Conservation (phyloP, 2,888 invertebrate genomes). For the Ophion costatus region DNA sequence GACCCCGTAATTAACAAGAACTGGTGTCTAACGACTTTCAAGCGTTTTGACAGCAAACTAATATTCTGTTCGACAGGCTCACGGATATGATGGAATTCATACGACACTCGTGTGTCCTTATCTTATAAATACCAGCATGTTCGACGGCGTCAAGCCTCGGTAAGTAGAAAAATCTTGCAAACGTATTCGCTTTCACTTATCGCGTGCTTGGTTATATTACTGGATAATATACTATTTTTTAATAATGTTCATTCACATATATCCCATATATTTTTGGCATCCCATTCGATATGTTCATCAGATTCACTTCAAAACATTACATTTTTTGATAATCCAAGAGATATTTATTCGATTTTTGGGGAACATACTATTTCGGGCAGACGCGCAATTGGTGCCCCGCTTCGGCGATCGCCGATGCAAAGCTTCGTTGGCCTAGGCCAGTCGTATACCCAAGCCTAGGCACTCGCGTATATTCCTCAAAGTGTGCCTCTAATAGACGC, state of each 20-base stretch:
- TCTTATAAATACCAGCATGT: constrained; percentile 99
- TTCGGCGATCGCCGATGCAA: too few relatives aligned
- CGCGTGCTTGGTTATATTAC: neutral
- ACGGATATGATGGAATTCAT: constrained; percentile 90
- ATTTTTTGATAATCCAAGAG: too few relatives aligned
- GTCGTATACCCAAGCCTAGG: too few relatives aligned
- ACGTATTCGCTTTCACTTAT: neutral
- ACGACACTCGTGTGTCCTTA: constrained; percentile 96
- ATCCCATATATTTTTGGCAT: too few relatives aligned
- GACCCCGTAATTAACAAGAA: neutral
- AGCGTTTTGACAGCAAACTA: neutral
- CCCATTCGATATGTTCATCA: too few relatives aligned
- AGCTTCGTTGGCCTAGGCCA: too few relatives aligned
- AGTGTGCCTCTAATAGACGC: too few relatives aligned
- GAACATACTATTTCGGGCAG: too few relatives aligned
- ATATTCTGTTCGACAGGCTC: constrained; percentile 84
- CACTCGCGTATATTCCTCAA: too few relatives aligned
- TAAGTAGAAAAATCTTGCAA: constrained; percentile 69
- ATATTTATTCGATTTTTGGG: too few relatives aligned
- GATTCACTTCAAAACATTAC: too few relatives aligned
- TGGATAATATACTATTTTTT: neutral
- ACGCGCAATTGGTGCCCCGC: too few relatives aligned
- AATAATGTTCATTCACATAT: neutral
- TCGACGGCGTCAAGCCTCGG: constrained; percentile 93
- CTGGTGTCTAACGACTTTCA: neutral